phyloP scores from a whole-genome alignment of 2,888 invertebrate species.

The Scelioninae gen. 1 region DNA sequence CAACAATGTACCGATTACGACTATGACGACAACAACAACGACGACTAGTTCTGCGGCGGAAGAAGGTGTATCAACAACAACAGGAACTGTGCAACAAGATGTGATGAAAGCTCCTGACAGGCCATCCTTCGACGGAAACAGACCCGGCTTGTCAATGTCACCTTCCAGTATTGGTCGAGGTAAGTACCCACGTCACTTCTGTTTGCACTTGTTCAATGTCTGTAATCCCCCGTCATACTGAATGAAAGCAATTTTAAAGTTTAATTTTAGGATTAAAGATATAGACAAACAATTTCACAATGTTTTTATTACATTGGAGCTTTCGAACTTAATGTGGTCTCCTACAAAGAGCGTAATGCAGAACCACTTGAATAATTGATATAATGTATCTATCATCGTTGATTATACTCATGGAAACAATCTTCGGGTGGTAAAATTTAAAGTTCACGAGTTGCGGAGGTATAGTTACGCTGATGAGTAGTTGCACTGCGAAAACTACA shows the following conservation, averaged over 20 bases:
- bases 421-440: conserved; percentile 33
- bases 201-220: not conserved
- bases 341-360: conserved; percentile 1
- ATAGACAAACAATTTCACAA: not conserved
- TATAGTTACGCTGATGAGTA: conserved; percentile 29
- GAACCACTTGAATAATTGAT: conserved; percentile 26
- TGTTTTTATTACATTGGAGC: not conserved
- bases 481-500: conserved; percentile 8
- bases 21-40: conserved; percentile 77
- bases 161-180: conserved; percentile 92
- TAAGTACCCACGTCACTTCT: conserved; percentile 84
- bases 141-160: conserved; percentile 86
- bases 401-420: conserved; percentile 23
- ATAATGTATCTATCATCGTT: conserved; percentile 9
- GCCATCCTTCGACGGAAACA: conserved; percentile 78
- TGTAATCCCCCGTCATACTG: conserved; percentile 29
- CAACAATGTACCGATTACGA: conserved; percentile 75
- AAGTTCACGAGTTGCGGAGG: conserved; percentile 23
- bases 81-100: conserved; percentile 75
- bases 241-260: conserved; percentile 63
- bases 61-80: conserved; percentile 72
- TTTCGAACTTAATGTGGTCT: not conserved
- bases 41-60: conserved; percentile 77
- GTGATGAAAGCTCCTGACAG: conserved; percentile 80
- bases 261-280: not conserved